A percentile compares a stretch with the other conserved stretches of the same genome.
Conservation (phyloP, 2,113 vertebrate species). For the Nesoenas mayeri region DNA sequence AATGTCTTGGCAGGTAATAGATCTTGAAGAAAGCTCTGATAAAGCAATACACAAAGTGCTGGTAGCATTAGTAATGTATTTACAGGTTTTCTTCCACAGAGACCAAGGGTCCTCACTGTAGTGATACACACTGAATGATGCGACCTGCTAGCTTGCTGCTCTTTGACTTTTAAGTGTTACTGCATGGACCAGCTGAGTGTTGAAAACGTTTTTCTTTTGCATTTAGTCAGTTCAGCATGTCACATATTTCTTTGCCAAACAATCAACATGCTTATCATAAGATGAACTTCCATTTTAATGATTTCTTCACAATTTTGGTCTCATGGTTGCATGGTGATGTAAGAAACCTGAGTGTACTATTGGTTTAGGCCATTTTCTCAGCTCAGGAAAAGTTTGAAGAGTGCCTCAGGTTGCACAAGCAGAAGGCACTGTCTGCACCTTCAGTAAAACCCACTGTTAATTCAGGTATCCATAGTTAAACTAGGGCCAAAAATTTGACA, state of each 20-base stretch:
- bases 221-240: not conserved
- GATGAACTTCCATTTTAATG: not conserved
- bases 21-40: not conserved
- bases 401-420: not conserved
- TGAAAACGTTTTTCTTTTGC: not conserved
- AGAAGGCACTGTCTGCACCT: not conserved
- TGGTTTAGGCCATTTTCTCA: not conserved
- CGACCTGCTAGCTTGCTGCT: not conserved
- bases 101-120: not conserved
- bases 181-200: not conserved
- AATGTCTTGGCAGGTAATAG: not conserved
- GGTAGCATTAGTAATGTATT: not conserved
- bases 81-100: not conserved
- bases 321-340: not conserved
- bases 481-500: not conserved
- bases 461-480: not conserved
- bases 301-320: not conserved
- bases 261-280: not conserved
- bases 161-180: not conserved
- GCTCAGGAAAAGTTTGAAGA: not conserved
- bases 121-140: not conserved
- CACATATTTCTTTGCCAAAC: not conserved
- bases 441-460: not conserved
- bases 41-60: not conserved
- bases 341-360: not conserved